A percentile compares a stretch with the other conserved stretches of the same genome.
Evolutionary conservation across 2,888 invertebrate genomes (phyloP).

Genomic region (Cerastis rubricosa): DNA sequence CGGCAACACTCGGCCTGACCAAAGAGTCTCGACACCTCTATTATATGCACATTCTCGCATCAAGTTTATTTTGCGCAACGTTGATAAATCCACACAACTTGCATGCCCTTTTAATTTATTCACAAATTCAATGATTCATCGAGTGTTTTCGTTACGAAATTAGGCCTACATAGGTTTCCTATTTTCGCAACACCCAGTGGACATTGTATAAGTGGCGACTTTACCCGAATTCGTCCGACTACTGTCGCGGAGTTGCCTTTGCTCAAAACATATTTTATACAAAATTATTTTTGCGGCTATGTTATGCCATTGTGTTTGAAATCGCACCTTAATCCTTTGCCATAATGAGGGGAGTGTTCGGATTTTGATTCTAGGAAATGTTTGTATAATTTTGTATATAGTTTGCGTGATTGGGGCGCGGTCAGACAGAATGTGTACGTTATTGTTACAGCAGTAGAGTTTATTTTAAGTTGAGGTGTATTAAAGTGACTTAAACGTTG

Average conservation of each 20-base stretch:
- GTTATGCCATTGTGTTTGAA: conserved; percentile 23
- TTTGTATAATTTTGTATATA: conserved; percentile 36
- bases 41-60: conserved; percentile 42
- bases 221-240: conserved; percentile 64
- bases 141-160: conserved; percentile 62
- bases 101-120: conserved; percentile 60
- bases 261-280: conserved; percentile 57
- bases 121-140: conserved; percentile 65
- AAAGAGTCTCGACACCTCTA: conserved; percentile 52
- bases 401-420: not conserved
- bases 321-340: conserved; percentile 40
- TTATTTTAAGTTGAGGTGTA: conserved; percentile 2
- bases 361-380: conserved; percentile 38
- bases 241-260: conserved; percentile 55
- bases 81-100: conserved; percentile 55
- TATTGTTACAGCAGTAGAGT: not conserved
- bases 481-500: conserved; percentile 17
- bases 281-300: conserved; percentile 52
- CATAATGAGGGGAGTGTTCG: conserved; percentile 38
- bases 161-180: conserved; percentile 67
- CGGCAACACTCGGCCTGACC: conserved; percentile 28
- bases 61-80: conserved; percentile 52
- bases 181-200: conserved; percentile 67
- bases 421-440: conserved; percentile 18
- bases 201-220: conserved; percentile 64